These are phyloP conservation scores for Drosophila truncata DNA, from an alignment of 1,140 invertebrate genomes.

Conservation along the genomic window DNA sequence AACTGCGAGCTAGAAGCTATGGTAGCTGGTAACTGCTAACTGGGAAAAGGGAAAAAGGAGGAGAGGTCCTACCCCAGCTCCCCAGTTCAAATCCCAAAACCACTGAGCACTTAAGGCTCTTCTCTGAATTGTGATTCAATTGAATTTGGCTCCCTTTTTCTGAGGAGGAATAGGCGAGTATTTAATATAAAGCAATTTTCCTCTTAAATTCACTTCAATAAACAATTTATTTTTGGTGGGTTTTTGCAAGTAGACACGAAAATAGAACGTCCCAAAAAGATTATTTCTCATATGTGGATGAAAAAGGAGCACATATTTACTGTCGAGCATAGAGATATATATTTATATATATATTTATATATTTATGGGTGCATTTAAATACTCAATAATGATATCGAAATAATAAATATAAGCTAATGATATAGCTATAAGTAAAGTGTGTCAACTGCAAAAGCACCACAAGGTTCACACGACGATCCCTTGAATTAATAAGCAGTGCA, in stretches of 20 bases:
- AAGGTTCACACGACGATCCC: constrained; percentile 54
- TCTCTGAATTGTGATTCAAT: constrained; percentile 42
- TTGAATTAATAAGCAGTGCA: constrained; percentile 41
- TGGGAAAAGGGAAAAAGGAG: constrained; percentile 4
- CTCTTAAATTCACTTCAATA: constrained; percentile 81
- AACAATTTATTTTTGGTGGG: constrained; percentile 61
- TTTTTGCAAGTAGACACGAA: constrained; percentile 25
- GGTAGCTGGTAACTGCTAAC: constrained; percentile 6
- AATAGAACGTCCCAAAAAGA: constrained; percentile 28
- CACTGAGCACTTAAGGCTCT: constrained; percentile 26
- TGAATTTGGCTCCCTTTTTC: constrained; percentile 22
- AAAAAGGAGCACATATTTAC: constrained; percentile 21
- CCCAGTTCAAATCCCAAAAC: constrained; percentile 9
- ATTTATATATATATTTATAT: neutral
- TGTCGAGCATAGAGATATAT: neutral
- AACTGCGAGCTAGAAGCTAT: neutral
- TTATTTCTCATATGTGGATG: constrained; percentile 29
- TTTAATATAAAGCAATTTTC: constrained; percentile 82
- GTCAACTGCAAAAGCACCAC: constrained; percentile 64
- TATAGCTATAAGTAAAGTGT: constrained; percentile 2
- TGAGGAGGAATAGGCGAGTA: constrained; percentile 33
- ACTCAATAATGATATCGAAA: neutral
- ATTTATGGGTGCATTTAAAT: neutral
- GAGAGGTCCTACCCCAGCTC: neutral
- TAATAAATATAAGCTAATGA: neutral